Evolutionary conservation across 2,888 invertebrate genomes (phyloP).

Genomic region (Dysmachus trigonus): DNA sequence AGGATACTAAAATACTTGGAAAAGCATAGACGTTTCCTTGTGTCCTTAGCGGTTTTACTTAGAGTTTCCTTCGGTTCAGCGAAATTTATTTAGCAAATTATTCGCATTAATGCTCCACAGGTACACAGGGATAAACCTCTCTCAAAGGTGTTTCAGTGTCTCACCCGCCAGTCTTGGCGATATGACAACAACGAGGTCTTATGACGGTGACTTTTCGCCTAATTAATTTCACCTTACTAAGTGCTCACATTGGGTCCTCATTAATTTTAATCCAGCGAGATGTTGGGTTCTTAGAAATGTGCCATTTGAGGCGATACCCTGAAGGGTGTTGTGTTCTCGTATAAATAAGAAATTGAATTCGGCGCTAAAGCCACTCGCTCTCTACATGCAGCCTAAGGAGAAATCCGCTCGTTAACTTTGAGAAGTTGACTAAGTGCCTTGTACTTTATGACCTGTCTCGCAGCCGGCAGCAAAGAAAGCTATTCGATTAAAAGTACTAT

Average conservation of each 20-base stretch:
- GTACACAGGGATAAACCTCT: not conserved
- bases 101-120: not conserved
- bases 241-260: slow-evolving; percentile 6
- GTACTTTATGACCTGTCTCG: not conserved
- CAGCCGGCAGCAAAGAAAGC: not conserved
- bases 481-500: not conserved
- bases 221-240: slow-evolving; percentile 10
- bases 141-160: not conserved
- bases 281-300: not conserved
- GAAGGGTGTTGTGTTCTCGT: not conserved
- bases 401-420: not conserved
- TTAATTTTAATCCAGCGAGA: slow-evolving; percentile 12
- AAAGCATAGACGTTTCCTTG: not conserved
- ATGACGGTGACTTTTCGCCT: not conserved
- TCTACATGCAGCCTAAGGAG: not conserved
- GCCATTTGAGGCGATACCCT: not conserved
- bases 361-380: not conserved
- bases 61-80: not conserved
- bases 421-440: not conserved
- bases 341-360: slow-evolving; percentile 19
- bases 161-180: not conserved
- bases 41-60: not conserved
- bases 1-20: not conserved
- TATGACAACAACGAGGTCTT: not conserved
- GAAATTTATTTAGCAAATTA: slow-evolving; percentile 21